These are phyloP conservation scores for Corydoras sp. DNA, from an alignment of 2,113 vertebrate genomes.

Conservation along the genomic window DNA sequence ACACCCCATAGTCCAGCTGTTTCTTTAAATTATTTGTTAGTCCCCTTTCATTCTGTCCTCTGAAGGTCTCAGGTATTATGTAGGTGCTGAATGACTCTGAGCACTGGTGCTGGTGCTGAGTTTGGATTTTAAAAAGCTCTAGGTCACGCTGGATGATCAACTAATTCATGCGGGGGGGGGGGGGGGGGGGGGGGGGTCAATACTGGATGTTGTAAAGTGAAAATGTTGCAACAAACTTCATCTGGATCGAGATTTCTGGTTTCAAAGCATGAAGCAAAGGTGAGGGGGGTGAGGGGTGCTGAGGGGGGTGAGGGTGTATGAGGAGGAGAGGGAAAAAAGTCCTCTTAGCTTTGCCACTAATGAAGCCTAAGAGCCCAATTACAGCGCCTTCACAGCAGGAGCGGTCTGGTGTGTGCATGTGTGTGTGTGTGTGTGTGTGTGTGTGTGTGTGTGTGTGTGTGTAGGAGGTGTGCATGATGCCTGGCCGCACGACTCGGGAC, in stretches of 20 bases:
- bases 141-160: too few species aligned
- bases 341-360: constrained; percentile 42
- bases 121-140: too few species aligned
- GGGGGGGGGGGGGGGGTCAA: too few species aligned
- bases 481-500: constrained; percentile 4
- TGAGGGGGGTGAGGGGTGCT: neutral
- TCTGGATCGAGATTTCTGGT: constrained; percentile 9
- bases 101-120: too few species aligned
- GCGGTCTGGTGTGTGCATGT: constrained; percentile 35
- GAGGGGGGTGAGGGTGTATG: constrained; percentile 1
- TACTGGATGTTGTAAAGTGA: neutral
- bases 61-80: too few species aligned
- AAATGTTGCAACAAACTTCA: neutral
- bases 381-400: constrained; percentile 45
- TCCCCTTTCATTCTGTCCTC: too few species aligned
- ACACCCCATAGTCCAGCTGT: too few species aligned
- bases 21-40: too few species aligned
- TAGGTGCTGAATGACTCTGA: too few species aligned
- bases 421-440: constrained; percentile 30
- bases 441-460: constrained; percentile 30
- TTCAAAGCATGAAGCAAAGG: constrained; percentile 11
- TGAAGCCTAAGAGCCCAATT: constrained; percentile 52
- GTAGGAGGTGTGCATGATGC: constrained; percentile 18
- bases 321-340: constrained; percentile 18
- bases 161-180: too few species aligned